Evolutionary conservation across 1,140 invertebrate genomes (phyloP).

Genomic region (Halesus radiatus): DNA sequence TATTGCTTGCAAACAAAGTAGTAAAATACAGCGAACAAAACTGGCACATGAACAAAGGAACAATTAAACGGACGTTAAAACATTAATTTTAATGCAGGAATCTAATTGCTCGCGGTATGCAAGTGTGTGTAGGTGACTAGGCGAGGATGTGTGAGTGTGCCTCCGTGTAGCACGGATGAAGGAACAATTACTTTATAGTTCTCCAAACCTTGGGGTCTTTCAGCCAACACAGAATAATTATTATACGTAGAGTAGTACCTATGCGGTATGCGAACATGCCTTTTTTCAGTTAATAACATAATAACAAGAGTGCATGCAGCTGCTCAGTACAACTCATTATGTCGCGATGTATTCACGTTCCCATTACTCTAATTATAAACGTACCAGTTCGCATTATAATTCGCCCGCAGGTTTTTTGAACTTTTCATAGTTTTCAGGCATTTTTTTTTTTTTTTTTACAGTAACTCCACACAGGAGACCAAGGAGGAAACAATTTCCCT

Average conservation of each 20-base stretch:
- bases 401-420: too few relatives aligned
- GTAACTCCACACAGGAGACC: too few relatives aligned
- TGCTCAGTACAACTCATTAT: not conserved
- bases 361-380: too few relatives aligned
- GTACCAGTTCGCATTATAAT: too few relatives aligned
- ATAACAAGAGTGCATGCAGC: conserved; percentile 16
- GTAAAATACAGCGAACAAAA: not conserved
- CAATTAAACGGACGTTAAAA: not conserved
- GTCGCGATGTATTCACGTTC: not conserved
- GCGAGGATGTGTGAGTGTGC: too few relatives aligned
- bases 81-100: conserved; percentile 12
- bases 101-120: conserved; percentile 5
- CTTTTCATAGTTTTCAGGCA: too few relatives aligned
- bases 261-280: not conserved
- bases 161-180: not conserved
- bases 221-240: too few relatives aligned
- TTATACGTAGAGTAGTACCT: too few relatives aligned
- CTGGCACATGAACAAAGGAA: not conserved
- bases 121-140: not conserved
- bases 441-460: too few relatives aligned
- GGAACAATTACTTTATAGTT: conserved; percentile 1
- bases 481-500: too few relatives aligned
- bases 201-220: not conserved
- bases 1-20: too few relatives aligned
- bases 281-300: conserved; percentile 23